Percentiles rank a stretch among this genome's conserved stretches.
These are phyloP conservation scores for Parambassis ranga DNA, from an alignment of 2,797 vertebrate species.

Conservation along the genomic window DNA sequence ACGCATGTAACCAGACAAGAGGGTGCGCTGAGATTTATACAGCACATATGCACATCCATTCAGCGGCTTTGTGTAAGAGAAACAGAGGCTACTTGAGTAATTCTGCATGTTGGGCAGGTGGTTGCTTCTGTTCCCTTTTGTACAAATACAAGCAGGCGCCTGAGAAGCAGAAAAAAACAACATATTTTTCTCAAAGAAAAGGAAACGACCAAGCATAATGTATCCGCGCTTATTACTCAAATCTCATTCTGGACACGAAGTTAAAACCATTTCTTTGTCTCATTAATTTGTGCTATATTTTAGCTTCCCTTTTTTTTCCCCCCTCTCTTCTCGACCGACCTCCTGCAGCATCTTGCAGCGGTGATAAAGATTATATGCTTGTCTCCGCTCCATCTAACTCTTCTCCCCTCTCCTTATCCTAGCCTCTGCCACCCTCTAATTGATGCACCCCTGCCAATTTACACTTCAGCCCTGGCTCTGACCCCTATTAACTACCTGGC, in stretches of 20 bases:
- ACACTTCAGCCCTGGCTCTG: slow-evolving; percentile 83
- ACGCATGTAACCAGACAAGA: slow-evolving; percentile 19
- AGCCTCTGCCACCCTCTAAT: slow-evolving; percentile 83
- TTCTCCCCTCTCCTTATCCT: slow-evolving; percentile 78
- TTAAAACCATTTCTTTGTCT: slow-evolving; percentile 53
- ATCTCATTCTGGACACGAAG: slow-evolving; percentile 47
- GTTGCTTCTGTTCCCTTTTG: slow-evolving; percentile 23
- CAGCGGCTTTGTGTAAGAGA: neutral
- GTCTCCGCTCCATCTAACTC: slow-evolving; percentile 72
- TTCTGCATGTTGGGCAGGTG: slow-evolving; percentile 34
- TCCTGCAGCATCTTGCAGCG: slow-evolving; percentile 55
- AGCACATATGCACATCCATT: neutral
- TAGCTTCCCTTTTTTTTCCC: slow-evolving; percentile 1
- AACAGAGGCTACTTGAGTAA: slow-evolving; percentile 31
- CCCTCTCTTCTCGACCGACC: slow-evolving; percentile 18
- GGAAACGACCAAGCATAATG: slow-evolving; percentile 1
- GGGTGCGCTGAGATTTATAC: neutral
- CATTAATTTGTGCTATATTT: slow-evolving; percentile 61
- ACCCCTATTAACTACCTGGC: slow-evolving; percentile 86
- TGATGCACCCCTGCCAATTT: slow-evolving; percentile 87
- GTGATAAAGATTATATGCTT: slow-evolving; percentile 77
- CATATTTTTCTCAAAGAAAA: slow-evolving; percentile 19
- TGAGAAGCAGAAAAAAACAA: slow-evolving; percentile 19
- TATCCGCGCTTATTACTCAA: slow-evolving; percentile 16
- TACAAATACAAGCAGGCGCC: slow-evolving; percentile 35